Conservation (phyloP, 2,113 vertebrate genomes). For the Phaethornis superciliosus region DNA sequence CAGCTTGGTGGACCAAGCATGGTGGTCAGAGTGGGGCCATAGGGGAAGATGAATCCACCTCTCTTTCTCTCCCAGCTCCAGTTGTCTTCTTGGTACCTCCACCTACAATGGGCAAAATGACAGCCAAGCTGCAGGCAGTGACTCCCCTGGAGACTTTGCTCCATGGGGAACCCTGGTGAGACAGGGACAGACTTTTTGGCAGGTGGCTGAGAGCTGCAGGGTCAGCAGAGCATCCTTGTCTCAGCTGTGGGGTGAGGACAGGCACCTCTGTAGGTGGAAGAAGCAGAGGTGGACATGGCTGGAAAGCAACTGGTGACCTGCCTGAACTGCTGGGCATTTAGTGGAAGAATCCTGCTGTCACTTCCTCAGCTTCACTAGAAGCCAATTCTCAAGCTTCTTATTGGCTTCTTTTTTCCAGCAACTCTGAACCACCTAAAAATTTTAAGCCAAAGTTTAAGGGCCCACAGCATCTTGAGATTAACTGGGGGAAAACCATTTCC, state of each 20-base stretch:
- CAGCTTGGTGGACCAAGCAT: background rate
- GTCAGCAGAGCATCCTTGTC: background rate
- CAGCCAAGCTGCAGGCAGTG: background rate
- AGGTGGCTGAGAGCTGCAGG: background rate
- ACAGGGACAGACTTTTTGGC: background rate
- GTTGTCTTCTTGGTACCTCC: background rate
- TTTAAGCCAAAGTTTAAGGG: background rate
- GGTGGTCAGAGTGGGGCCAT: too few relatives aligned
- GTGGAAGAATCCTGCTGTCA: background rate
- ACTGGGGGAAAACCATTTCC: background rate
- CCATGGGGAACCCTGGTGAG: background rate
- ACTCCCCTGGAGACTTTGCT: background rate
- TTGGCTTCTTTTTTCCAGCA: background rate
- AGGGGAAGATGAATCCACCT: background rate
- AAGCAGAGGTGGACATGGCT: background rate
- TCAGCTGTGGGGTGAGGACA: background rate
- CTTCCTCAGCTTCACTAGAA: background rate
- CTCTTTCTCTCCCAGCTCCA: background rate
- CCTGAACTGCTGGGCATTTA: background rate
- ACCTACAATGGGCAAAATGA: accelerated
- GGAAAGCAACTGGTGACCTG: background rate
- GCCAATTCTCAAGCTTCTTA: background rate
- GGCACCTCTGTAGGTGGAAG: background rate
- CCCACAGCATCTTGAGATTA: background rate
- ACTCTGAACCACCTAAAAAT: background rate